Evolutionary conservation across 2,797 vertebrate genomes (phyloP).

Genomic region (Acridotheres tristis): DNA sequence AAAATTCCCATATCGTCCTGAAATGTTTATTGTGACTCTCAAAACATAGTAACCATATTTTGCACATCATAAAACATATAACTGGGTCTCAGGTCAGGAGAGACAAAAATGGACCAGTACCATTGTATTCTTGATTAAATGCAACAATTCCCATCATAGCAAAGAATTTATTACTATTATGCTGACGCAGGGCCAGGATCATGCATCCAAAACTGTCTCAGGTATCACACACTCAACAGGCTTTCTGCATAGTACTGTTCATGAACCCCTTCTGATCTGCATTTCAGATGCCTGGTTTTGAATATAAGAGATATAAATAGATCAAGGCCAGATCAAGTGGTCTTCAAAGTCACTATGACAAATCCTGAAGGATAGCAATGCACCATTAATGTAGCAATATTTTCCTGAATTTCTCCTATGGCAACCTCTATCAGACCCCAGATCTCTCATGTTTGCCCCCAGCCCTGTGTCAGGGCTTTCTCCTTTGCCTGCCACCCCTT

Average conservation of each 20-base stretch:
- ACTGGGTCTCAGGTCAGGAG: not conserved
- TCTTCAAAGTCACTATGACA: not conserved
- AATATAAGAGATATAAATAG: not conserved
- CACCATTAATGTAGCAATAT: not conserved
- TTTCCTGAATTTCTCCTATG: not conserved
- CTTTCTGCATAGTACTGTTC: not conserved
- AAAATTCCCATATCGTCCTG: not conserved
- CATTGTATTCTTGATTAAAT: not conserved
- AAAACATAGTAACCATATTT: not conserved
- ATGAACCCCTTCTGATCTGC: not conserved
- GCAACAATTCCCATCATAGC: not conserved
- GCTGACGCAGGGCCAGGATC: not conserved
- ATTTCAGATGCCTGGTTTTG: not conserved
- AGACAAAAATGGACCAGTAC: not conserved
- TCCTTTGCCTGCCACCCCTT: not conserved
- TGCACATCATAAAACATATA: accelerated
- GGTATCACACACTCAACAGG: not conserved
- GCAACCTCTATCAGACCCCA: not conserved
- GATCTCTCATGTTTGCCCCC: not conserved
- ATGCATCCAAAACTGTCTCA: not conserved
- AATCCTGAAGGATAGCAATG: not conserved
- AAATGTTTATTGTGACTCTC: not conserved
- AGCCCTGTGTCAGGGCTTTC: accelerated
- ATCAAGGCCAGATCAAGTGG: not conserved
- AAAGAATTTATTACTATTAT: not conserved